These are phyloP conservation scores for Tenthredo mesomela DNA, from an alignment of 2,888 invertebrate species.

Conservation along the genomic window DNA sequence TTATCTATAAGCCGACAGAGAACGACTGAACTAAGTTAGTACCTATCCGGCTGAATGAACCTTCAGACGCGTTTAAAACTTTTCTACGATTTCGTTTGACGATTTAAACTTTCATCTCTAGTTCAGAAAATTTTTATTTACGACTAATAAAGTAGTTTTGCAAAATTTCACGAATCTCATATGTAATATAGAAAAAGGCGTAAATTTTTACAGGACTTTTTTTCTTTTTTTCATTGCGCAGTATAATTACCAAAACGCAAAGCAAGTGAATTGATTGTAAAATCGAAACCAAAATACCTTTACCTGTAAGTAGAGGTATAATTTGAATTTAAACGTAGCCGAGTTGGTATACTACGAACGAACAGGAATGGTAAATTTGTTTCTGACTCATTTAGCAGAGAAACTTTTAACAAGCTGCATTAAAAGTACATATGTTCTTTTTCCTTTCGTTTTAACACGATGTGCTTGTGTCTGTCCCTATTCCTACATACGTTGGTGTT, in stretches of 20 bases:
- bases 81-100: conserved; percentile 24
- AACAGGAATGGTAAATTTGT: conserved; percentile 33
- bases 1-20: not conserved
- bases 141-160: not conserved
- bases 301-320: not conserved
- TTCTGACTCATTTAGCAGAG: conserved; percentile 22
- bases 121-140: not conserved
- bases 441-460: conserved; percentile 16
- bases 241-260: conserved; percentile 10
- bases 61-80: not conserved
- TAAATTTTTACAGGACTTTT: not conserved
- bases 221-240: too few species aligned
- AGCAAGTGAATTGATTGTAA: not conserved
- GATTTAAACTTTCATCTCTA: not conserved
- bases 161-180: not conserved
- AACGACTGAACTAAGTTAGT: not conserved
- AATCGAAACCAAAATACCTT: not conserved
- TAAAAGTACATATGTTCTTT: conserved; percentile 36
- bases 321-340: conserved; percentile 25
- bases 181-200: too few species aligned
- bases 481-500: not conserved
- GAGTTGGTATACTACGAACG: not conserved
- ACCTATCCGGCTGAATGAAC: not conserved
- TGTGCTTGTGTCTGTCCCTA: not conserved
- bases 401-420: conserved; percentile 40